phyloP scores from a whole-genome alignment of 2,888 invertebrate species.

The Eurytoma californica region DNA sequence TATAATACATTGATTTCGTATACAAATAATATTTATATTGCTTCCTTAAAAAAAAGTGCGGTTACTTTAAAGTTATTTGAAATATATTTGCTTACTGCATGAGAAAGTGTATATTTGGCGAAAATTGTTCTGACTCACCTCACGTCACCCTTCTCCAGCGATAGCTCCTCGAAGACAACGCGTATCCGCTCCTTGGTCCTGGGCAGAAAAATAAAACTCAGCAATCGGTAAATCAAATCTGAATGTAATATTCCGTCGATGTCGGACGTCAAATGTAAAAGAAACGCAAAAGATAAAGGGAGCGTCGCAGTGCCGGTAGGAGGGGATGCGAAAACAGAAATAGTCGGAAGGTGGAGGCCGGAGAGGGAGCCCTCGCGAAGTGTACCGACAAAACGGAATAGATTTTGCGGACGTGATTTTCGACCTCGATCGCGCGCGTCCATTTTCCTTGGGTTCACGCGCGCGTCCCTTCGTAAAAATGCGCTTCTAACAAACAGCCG shows the following conservation, averaged over 20 bases:
- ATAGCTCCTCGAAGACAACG: constrained; percentile 88
- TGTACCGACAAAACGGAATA: constrained; percentile 40
- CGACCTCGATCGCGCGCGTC: background rate
- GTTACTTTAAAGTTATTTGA: too few species aligned
- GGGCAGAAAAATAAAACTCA: constrained; percentile 60
- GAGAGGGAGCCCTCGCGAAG: background rate
- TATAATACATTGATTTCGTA: too few species aligned
- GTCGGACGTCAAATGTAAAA: constrained; percentile 14
- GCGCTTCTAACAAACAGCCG: constrained; percentile 2
- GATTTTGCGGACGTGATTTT: constrained; percentile 45
- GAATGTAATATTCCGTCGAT: constrained; percentile 5
- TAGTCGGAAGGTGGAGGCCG: background rate
- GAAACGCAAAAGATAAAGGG: constrained; percentile 12
- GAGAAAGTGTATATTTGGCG: background rate
- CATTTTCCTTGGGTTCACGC: background rate
- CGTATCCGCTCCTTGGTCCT: constrained; percentile 87
- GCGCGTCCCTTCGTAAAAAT: background rate
- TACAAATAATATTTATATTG: background rate
- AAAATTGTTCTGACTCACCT: constrained; percentile 77
- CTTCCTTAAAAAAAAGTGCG: background rate
- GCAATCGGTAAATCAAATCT: constrained; percentile 2
- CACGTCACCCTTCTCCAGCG: constrained; percentile 85
- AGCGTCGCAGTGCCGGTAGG: background rate
- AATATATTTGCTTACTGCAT: background rate
- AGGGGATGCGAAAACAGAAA: background rate